A percentile compares a stretch with the other conserved stretches of the same genome.
Conservation (phyloP, 2,113 vertebrate genomes). For the Tupaia chinensis region DNA sequence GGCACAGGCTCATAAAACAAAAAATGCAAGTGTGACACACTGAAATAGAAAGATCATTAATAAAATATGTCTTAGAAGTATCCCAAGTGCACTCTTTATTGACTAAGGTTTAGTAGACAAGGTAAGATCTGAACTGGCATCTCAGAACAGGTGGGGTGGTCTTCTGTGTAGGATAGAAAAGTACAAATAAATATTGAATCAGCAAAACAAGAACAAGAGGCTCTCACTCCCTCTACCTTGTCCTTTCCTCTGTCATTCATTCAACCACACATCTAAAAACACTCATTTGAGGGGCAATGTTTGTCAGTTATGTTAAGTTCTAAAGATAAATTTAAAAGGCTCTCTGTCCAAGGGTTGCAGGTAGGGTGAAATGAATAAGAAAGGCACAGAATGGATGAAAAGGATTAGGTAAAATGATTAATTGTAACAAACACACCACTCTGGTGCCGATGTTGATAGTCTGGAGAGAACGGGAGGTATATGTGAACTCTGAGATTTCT, state of each 20-base stretch:
- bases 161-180: not conserved
- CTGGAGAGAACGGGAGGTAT: fast-evolving
- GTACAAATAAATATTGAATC: not conserved
- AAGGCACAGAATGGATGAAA: not conserved
- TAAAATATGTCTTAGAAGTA: constrained; percentile 9
- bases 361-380: not conserved
- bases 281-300: not conserved
- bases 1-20: constrained; percentile 32
- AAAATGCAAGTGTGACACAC: not conserved
- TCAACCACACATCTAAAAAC: constrained; percentile 31
- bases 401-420: not conserved
- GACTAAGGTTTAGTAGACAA: not conserved
- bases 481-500: not conserved
- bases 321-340: not conserved
- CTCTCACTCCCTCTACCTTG: not conserved
- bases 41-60: constrained; percentile 22
- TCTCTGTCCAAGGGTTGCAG: not conserved
- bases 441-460: not conserved
- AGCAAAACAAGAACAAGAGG: not conserved
- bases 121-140: not conserved
- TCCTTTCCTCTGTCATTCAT: not conserved
- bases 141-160: not conserved
- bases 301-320: not conserved
- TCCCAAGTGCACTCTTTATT: not conserved
- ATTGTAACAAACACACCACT: not conserved